Percentiles rank a stretch among this genome's conserved stretches.
These are phyloP conservation scores for Pogona vitticeps DNA, from an alignment of 2,113 vertebrate genomes.

Conservation along the genomic window DNA sequence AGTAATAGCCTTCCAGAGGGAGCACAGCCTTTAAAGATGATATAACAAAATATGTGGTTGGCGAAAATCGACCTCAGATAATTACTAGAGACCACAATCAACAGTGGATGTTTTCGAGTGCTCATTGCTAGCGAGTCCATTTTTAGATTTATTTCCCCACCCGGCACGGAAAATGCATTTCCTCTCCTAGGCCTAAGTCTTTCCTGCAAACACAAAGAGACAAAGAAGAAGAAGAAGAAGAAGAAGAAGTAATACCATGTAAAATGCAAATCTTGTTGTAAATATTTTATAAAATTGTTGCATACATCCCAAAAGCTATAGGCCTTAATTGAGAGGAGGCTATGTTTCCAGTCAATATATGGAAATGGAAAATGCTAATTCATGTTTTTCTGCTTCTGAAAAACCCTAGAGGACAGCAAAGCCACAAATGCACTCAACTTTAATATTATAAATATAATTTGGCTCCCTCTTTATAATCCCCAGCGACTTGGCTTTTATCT, in stretches of 20 bases:
- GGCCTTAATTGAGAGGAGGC: conserved; percentile 87
- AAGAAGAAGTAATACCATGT: conserved; percentile 69
- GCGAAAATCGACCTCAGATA: conserved; percentile 62
- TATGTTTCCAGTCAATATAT: conserved; percentile 88
- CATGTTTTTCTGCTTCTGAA: conserved; percentile 86
- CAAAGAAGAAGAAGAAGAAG: too few relatives aligned
- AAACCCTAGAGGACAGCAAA: conserved; percentile 82
- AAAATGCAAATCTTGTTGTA: conserved; percentile 86
- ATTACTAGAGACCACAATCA: conserved; percentile 60
- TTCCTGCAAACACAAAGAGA: conserved; percentile 76
- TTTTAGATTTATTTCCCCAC: conserved; percentile 61
- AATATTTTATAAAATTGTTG: conserved; percentile 89
- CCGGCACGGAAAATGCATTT: conserved; percentile 57
- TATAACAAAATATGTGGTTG: conserved; percentile 59
- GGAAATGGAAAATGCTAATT: conserved; percentile 90
- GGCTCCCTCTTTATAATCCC: conserved; percentile 81
- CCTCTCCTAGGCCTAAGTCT: conserved; percentile 65
- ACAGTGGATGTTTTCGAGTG: conserved; percentile 47
- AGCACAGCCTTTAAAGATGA: neutral
- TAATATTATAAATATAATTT: conserved; percentile 90
- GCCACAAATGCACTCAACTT: conserved; percentile 84
- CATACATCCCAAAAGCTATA: conserved; percentile 85
- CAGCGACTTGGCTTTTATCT: conserved; percentile 81
- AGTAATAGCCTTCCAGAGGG: conserved; percentile 63
- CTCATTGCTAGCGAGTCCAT: conserved; percentile 55